Percentiles rank a stretch among this genome's conserved stretches.
phyloP scores from a whole-genome alignment of 2,888 invertebrate genomes.

The Cephonodes hylas region DNA sequence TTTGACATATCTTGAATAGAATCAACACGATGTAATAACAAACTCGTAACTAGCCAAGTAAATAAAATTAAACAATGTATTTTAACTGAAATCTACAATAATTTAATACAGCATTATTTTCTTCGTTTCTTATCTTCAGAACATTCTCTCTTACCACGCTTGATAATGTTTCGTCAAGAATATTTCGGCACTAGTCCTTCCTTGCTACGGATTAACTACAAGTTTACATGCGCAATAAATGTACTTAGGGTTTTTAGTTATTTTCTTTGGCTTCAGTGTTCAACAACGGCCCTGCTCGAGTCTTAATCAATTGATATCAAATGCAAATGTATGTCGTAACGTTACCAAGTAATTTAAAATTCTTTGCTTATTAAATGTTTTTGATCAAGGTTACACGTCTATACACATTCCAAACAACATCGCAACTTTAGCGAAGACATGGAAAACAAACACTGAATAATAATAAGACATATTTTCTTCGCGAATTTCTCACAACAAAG shows the following conservation, averaged over 20 bases:
- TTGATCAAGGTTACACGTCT: neutral
- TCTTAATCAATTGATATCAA: neutral
- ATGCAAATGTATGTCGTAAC: neutral
- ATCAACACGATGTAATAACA: too few species aligned
- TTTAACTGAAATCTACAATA: too few species aligned
- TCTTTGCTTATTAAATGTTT: neutral
- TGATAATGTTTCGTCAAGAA: neutral
- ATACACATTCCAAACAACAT: neutral
- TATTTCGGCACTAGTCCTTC: constrained; percentile 22
- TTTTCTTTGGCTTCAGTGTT: constrained; percentile 38
- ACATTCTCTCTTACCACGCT: neutral
- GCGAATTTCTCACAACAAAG: constrained; percentile 38
- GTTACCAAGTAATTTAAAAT: neutral
- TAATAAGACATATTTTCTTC: constrained; percentile 41
- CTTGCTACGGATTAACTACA: constrained; percentile 33
- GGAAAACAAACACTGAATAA: constrained; percentile 36
- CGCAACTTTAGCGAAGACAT: constrained; percentile 28
- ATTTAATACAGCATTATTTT: too few species aligned
- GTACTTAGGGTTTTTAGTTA: constrained; percentile 15
- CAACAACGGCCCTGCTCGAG: neutral
- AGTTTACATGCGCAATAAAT: constrained; percentile 30
- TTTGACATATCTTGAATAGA: too few species aligned
- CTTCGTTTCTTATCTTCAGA: neutral
- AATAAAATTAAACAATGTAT: too few species aligned
- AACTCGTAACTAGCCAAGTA: too few species aligned